A percentile compares a stretch with the other conserved stretches of the same genome.
Conservation (phyloP, 2,113 vertebrate genomes). For the Lichenostomus cassidix region DNA sequence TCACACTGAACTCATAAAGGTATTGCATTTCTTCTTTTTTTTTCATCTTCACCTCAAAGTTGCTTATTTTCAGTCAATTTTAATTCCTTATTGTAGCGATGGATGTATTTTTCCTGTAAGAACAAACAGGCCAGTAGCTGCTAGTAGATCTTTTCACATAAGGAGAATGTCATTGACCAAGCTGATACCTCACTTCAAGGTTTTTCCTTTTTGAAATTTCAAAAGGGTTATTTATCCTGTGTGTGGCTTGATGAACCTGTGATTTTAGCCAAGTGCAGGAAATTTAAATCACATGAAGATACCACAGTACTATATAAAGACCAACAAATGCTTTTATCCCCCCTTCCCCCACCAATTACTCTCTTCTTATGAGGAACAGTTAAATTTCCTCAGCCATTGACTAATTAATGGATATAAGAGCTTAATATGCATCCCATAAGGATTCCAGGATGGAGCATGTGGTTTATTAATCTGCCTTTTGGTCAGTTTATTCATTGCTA, state of each 20-base stretch:
- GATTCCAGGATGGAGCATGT: neutral
- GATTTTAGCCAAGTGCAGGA: neutral
- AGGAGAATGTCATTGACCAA: neutral
- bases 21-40: neutral
- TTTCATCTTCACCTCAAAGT: neutral
- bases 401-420: neutral
- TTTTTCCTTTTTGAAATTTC: neutral
- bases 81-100: neutral
- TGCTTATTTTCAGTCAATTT: neutral
- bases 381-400: neutral
- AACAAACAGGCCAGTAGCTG: neutral
- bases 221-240: neutral
- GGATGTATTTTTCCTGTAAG: neutral
- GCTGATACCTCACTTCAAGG: neutral
- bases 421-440: neutral
- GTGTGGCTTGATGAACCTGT: neutral
- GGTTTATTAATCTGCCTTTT: neutral
- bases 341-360: rapidly evolving
- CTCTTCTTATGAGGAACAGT: neutral
- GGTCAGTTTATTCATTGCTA: neutral
- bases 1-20: neutral
- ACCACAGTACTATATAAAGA: neutral
- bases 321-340: neutral
- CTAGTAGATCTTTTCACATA: neutral
- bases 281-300: neutral